These are phyloP conservation scores for Melospiza georgiana DNA, from an alignment of 2,113 vertebrate genomes.

Conservation along the genomic window DNA sequence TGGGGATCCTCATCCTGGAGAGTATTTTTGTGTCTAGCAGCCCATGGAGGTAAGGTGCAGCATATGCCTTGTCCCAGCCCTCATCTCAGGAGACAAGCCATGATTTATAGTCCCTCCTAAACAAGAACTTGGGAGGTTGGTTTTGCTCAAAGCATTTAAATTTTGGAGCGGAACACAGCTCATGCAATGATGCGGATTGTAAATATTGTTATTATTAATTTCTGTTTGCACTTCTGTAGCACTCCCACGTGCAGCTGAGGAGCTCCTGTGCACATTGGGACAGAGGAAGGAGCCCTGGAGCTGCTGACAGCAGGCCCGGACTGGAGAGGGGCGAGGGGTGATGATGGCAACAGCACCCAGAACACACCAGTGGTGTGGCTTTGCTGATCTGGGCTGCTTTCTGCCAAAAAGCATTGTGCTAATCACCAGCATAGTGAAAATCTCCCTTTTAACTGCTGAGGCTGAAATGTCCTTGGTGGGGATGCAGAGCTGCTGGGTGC, in stretches of 20 bases:
- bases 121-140: not conserved
- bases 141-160: not conserved
- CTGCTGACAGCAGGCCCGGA: not conserved
- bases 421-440: not conserved
- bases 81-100: not conserved
- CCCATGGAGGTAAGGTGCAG: not conserved
- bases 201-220: not conserved
- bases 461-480: not conserved
- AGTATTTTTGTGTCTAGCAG: not conserved
- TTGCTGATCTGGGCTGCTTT: not conserved
- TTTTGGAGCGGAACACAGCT: not conserved
- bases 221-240: not conserved
- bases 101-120: not conserved
- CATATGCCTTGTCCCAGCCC: not conserved
- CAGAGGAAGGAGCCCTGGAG: not conserved
- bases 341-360: not conserved
- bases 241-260: fast-evolving
- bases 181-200: not conserved
- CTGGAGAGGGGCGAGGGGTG: fast-evolving
- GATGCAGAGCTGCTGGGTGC: fast-evolving
- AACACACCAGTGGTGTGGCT: not conserved
- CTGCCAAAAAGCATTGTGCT: not conserved
- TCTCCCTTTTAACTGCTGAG: not conserved
- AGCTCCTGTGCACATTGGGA: not conserved
- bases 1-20: not conserved